These are phyloP conservation scores for Taeniopygia guttata DNA, from an alignment of 2,797 vertebrate genomes.

Conservation along the genomic window DNA sequence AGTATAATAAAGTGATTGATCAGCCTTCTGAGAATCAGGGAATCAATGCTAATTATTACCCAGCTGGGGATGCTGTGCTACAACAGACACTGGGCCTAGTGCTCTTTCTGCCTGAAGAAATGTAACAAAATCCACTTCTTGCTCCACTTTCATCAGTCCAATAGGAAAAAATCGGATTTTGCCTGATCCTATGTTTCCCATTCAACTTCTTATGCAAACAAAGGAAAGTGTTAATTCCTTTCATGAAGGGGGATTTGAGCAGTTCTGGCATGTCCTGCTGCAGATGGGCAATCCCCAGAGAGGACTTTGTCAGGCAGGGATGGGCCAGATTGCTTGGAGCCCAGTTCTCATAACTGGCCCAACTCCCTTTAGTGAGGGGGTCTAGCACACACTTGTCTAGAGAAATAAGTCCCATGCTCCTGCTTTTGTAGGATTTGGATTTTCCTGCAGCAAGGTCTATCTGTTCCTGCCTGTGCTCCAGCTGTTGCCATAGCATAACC, in stretches of 20 bases:
- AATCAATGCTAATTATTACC: no score
- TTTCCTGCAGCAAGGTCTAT: neutral
- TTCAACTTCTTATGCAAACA: neutral
- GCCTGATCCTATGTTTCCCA: neutral
- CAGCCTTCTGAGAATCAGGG: no score
- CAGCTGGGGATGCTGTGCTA: no score
- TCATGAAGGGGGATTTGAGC: neutral
- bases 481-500: neutral
- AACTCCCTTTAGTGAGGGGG: neutral
- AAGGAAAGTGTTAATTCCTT: neutral
- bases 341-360: neutral
- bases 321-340: neutral
- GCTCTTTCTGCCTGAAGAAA: neutral
- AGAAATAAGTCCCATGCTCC: neutral
- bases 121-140: neutral
- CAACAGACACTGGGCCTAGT: neutral
- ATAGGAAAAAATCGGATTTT: neutral
- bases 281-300: neutral
- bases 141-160: neutral
- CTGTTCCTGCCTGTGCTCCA: neutral
- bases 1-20: no score
- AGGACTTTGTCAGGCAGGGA: neutral
- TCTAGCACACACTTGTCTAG: neutral
- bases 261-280: neutral
- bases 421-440: neutral